phyloP scores from a whole-genome alignment of 2,888 invertebrate species.

The Caradrina clavipalpis region DNA sequence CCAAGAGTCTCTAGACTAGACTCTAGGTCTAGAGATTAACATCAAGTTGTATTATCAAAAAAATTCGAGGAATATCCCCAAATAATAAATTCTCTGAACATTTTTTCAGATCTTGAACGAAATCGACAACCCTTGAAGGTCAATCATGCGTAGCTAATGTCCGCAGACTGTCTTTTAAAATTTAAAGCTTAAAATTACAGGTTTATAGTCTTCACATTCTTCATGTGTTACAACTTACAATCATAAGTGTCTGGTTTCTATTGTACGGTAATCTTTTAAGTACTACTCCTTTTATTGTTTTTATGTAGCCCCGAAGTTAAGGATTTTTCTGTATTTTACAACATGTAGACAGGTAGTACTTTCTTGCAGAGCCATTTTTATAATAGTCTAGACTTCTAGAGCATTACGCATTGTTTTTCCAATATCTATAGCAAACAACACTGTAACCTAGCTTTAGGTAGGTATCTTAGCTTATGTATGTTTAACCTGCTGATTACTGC shows the following conservation, averaged over 20 bases:
- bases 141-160: slow-evolving; percentile 28
- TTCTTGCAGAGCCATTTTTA: not conserved
- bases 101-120: too few relatives aligned
- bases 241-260: slow-evolving; percentile 7
- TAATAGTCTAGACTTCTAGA: not conserved
- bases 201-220: slow-evolving; percentile 10
- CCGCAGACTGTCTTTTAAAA: slow-evolving; percentile 40
- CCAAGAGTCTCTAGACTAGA: too few relatives aligned
- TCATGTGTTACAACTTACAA: slow-evolving; percentile 21
- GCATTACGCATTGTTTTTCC: not conserved
- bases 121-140: slow-evolving; percentile 39
- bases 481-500: too few relatives aligned
- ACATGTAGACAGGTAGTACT: not conserved
- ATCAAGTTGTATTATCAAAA: too few relatives aligned
- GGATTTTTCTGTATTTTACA: not conserved
- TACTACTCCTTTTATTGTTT: not conserved
- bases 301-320: not conserved
- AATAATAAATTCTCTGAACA: too few relatives aligned
- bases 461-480: too few relatives aligned
- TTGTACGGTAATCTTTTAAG: slow-evolving; percentile 19
- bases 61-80: not conserved
- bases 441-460: too few relatives aligned
- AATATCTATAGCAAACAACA: not conserved
- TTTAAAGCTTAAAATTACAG: slow-evolving; percentile 51
- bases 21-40: too few relatives aligned